Conservation (phyloP, 2,113 vertebrate species). For the Eudyptes chrysolophus region DNA sequence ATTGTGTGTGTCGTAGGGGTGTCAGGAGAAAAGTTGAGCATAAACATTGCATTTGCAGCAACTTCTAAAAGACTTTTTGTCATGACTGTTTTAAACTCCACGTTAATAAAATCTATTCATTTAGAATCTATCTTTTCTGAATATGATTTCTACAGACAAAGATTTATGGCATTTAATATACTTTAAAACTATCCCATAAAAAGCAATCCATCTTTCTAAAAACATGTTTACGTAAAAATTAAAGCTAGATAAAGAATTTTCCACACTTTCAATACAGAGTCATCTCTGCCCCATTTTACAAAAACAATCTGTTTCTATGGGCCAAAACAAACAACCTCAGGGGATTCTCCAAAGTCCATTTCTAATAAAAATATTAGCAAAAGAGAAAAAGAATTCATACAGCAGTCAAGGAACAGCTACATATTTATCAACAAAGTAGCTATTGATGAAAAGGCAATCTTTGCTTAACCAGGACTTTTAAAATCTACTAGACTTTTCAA, state of each 20-base stretch:
- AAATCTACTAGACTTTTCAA: neutral
- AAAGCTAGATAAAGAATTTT: neutral
- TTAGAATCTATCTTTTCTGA: conserved; percentile 8
- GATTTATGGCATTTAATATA: conserved; percentile 66
- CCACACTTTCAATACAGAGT: neutral
- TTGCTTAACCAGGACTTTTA: neutral
- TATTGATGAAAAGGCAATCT: neutral
- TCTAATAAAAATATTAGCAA: neutral
- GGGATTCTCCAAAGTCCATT: neutral
- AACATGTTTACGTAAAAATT: conserved; percentile 38
- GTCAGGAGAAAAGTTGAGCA: neutral
- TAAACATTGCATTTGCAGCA: neutral
- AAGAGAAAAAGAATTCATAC: neutral
- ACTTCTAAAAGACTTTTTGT: neutral
- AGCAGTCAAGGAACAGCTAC: neutral
- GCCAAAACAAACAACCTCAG: neutral
- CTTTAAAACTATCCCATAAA: conserved; percentile 25
- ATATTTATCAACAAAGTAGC: neutral
- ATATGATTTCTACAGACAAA: conserved; percentile 14
- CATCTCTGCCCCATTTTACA: neutral
- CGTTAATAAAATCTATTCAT: conserved; percentile 8
- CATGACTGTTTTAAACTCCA: neutral
- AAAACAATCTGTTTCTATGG: neutral
- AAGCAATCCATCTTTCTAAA: conserved; percentile 47
- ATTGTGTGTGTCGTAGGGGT: accelerated